These are phyloP conservation scores for Coenobita brevimanus DNA, from an alignment of 1,140 invertebrate genomes.

Conservation along the genomic window DNA sequence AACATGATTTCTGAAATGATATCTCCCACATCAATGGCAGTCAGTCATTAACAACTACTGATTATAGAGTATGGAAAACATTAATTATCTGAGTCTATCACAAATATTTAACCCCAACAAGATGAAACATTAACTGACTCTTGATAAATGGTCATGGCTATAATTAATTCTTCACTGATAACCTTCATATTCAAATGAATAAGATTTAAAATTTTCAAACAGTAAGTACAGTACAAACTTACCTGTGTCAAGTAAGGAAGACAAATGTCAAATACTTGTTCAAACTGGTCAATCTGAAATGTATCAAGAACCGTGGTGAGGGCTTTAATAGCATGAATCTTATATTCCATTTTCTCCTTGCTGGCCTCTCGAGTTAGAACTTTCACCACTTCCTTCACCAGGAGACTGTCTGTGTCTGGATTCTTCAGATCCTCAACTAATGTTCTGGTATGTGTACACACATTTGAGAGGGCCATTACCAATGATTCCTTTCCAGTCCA, in stretches of 20 bases:
- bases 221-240: conserved; percentile 49
- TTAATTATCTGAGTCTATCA: too few relatives aligned
- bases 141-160: too few relatives aligned
- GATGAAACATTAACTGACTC: too few relatives aligned
- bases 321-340: conserved; percentile 82
- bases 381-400: conserved; percentile 77
- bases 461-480: conserved; percentile 82
- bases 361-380: conserved; percentile 84
- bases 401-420: conserved; percentile 46
- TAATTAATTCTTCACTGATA: too few relatives aligned
- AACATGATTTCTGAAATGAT: too few relatives aligned
- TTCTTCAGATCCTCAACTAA: conserved; percentile 78
- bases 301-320: conserved; percentile 84
- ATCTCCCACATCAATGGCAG: too few relatives aligned
- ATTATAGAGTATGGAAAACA: too few relatives aligned
- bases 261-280: conserved; percentile 81
- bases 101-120: too few relatives aligned
- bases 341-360: conserved; percentile 86
- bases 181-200: conserved; percentile 56
- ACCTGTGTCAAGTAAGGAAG: conserved; percentile 70
- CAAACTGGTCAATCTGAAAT: conserved; percentile 83
- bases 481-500: conserved; percentile 91
- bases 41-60: too few relatives aligned
- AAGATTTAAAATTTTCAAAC: conserved; percentile 68
- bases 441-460: conserved; percentile 78